A percentile compares a stretch with the other conserved stretches of the same genome.
phyloP scores from a whole-genome alignment of 2,888 invertebrate genomes.

The Drosophila nigricruria region DNA sequence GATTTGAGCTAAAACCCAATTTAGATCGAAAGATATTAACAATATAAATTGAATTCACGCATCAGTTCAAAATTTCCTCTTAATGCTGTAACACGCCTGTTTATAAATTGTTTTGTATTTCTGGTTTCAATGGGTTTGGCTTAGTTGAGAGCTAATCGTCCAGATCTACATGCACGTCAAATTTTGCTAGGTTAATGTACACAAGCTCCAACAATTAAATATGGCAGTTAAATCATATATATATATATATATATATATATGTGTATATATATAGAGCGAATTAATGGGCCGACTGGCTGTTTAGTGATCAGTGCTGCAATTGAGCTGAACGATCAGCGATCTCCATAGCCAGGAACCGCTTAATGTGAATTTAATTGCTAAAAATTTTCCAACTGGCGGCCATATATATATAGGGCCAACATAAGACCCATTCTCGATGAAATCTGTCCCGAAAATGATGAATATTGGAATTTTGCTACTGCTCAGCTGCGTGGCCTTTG shows the following conservation, averaged over 20 bases:
- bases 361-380: conserved; percentile 78
- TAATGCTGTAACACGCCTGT: not conserved
- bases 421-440: conserved; percentile 5
- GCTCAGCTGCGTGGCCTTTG: conserved; percentile 45
- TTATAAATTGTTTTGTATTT: conserved; percentile 1
- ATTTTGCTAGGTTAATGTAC: conserved; percentile 7
- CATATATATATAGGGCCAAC: conserved; percentile 62
- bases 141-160: conserved; percentile 15
- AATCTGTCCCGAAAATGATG: conserved; percentile 45
- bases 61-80: not conserved
- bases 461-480: conserved; percentile 50
- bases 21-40: not conserved
- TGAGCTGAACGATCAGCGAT: conserved; percentile 82
- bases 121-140: not conserved
- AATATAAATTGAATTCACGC: not conserved
- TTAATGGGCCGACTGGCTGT: conserved; percentile 48
- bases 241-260: conserved; percentile 30
- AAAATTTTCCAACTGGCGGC: not conserved
- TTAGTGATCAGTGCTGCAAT: conserved; percentile 67
- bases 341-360: conserved; percentile 59
- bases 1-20: not conserved
- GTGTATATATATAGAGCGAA: conserved; percentile 27
- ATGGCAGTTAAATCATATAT: conserved; percentile 14
- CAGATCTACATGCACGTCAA: conserved; percentile 43
- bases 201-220: conserved; percentile 49